Evolutionary conservation across 2,888 invertebrate species (phyloP).

Genomic region (Andrena dorsata): DNA sequence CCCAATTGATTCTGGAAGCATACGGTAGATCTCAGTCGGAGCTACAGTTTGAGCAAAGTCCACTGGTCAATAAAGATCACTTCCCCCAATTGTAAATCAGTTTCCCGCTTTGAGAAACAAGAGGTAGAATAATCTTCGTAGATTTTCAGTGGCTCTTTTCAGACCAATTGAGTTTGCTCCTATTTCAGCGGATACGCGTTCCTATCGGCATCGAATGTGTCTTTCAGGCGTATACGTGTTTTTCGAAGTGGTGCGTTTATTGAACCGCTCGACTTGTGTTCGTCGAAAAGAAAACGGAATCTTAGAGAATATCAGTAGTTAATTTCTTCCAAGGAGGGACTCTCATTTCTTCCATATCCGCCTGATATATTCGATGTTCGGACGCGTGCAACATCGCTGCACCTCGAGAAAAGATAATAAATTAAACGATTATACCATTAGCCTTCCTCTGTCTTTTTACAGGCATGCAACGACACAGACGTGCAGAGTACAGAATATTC

Average conservation of each 20-base stretch:
- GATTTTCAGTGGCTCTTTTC: not conserved
- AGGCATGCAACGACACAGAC: slow-evolving; percentile 58
- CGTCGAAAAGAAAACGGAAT: too few species aligned
- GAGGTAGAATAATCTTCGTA: not conserved
- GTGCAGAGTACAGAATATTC: slow-evolving; percentile 60
- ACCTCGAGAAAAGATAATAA: slow-evolving; percentile 44
- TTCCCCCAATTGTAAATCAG: not conserved
- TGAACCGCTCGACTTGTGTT: too few species aligned
- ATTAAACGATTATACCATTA: slow-evolving; percentile 47
- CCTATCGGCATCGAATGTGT: slow-evolving; percentile 20
- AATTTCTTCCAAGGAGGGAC: too few species aligned
- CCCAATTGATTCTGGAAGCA: slow-evolving; percentile 58
- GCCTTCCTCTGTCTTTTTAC: slow-evolving; percentile 42
- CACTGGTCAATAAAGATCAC: not conserved
- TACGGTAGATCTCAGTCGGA: slow-evolving; percentile 37
- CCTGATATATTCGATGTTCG: slow-evolving; percentile 33
- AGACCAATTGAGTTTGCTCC: not conserved
- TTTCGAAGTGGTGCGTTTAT: too few species aligned
- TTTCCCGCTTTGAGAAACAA: not conserved
- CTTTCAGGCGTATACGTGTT: not conserved
- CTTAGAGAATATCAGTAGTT: too few species aligned
- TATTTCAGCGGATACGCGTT: slow-evolving; percentile 36
- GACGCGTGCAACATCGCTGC: slow-evolving; percentile 34
- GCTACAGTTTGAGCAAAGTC: not conserved
- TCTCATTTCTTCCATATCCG: not conserved